These are phyloP conservation scores for Lasioglossum leucozonium DNA, from an alignment of 2,888 invertebrate genomes.

Conservation along the genomic window DNA sequence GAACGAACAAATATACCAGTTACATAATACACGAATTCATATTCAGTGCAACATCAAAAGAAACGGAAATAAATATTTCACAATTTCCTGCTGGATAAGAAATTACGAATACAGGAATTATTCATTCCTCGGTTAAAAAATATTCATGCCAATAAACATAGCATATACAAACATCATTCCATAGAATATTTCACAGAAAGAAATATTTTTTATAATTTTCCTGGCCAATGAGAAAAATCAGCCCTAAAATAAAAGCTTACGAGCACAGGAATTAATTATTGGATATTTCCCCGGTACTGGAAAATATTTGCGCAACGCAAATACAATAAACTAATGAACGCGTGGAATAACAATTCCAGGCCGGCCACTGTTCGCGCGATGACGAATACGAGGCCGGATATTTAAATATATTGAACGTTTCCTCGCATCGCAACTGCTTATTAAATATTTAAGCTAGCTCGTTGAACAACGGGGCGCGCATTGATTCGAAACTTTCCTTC, in stretches of 20 bases:
- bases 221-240: background rate
- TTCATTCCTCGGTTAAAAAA: too few species aligned
- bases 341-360: background rate
- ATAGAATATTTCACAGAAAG: background rate
- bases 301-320: background rate
- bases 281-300: background rate
- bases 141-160: background rate
- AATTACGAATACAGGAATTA: background rate
- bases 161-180: background rate
- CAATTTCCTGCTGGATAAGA: background rate
- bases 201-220: too few species aligned
- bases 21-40: background rate
- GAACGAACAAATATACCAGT: too few species aligned
- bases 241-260: rapidly evolving
- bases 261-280: background rate
- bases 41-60: background rate
- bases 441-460: constrained; percentile 39
- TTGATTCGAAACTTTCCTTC: constrained; percentile 20
- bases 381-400: background rate
- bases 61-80: background rate
- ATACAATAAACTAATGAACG: background rate
- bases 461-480: constrained; percentile 1
- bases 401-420: background rate
- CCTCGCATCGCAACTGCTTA: constrained; percentile 4
- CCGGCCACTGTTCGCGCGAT: too few species aligned